These are phyloP conservation scores for Oreochromis spilurus DNA, from an alignment of 2,113 vertebrate genomes.

Conservation along the genomic window DNA sequence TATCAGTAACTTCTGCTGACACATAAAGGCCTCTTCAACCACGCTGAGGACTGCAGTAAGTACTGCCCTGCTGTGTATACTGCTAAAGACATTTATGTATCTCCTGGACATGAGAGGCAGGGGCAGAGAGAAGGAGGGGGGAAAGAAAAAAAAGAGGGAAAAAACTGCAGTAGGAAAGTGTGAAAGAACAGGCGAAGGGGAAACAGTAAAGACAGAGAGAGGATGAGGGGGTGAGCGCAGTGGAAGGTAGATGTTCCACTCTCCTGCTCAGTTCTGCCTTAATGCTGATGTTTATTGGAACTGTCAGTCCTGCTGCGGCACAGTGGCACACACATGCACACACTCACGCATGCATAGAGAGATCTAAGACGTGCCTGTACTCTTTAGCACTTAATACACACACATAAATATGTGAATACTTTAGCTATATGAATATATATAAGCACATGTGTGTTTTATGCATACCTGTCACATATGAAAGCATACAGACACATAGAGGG, in stretches of 20 bases:
- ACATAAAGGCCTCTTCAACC: conserved; percentile 34
- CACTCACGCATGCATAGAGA: neutral
- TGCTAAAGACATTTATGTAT: conserved; percentile 8
- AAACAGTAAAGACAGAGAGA: neutral
- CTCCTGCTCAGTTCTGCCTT: conserved; percentile 36
- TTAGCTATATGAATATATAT: neutral
- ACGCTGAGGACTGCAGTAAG: neutral
- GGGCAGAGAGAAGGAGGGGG: neutral
- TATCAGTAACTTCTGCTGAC: conserved; percentile 40
- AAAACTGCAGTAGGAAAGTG: neutral
- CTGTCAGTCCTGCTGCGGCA: conserved; percentile 33
- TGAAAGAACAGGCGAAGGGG: neutral
- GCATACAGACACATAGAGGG: neutral
- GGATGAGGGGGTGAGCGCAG: neutral
- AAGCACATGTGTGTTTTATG: neutral
- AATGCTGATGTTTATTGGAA: conserved; percentile 59
- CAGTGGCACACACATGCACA: neutral
- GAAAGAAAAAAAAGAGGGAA: neutral
- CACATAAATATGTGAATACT: neutral
- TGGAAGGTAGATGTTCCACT: conserved; percentile 20
- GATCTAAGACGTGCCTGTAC: neutral
- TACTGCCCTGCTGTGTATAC: neutral
- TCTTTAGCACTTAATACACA: neutral
- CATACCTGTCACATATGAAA: neutral
- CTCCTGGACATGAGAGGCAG: neutral